Base-by-base conservation (phyloP, 2,113 vertebrate species). In the Amia ocellicauda region DNA sequence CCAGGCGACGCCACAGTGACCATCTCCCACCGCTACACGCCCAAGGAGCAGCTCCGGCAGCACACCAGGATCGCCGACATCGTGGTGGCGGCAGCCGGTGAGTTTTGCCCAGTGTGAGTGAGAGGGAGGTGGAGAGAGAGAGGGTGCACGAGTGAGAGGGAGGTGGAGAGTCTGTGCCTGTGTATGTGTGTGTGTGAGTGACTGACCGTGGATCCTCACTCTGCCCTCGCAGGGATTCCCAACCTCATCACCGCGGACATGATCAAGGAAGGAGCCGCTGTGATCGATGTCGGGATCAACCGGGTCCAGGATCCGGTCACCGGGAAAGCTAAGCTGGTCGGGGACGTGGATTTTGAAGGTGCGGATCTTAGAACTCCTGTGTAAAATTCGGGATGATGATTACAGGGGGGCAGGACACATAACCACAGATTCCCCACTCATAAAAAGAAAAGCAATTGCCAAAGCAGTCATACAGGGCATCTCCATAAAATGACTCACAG, bases 341-440 rank as follows among this genome's bases (percentile, higher is more conserved):
- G 97, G 56, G 97, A 99, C 16, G 97, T 99, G 70, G 97, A 98
- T 74, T 99, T 99, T 76, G 95, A 99, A 91, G 95, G 96, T 97
- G 66, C 1, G 28, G n/a, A 47, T 7, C 20, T 50, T 17, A n/a
- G 47, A 19, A 17, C 47, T 8, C 20, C 20, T 1, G 47, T n/a
- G n/a, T n/a, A n/a, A 63, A 50, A 55, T 5, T 22, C 11, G 20
- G 4, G 2, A 29, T 22, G 3, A 51, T 4, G 40, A 17, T 54
- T 5, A 0, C 1, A 3, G 42, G 14, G 57, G 1, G 68, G 17
- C 45, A 1, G 14, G 7, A 68, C 57, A 70, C 1, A 49, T n/a
- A 1, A 23, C 2, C 2, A 53, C 51, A 53, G 22, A 3, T 1
- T 19, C 16, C 9, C 3, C 9, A 9, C 45, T n/a, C 2, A 55